phyloP scores from a whole-genome alignment of 1,140 invertebrate species.

The Bicyclus anynana region DNA sequence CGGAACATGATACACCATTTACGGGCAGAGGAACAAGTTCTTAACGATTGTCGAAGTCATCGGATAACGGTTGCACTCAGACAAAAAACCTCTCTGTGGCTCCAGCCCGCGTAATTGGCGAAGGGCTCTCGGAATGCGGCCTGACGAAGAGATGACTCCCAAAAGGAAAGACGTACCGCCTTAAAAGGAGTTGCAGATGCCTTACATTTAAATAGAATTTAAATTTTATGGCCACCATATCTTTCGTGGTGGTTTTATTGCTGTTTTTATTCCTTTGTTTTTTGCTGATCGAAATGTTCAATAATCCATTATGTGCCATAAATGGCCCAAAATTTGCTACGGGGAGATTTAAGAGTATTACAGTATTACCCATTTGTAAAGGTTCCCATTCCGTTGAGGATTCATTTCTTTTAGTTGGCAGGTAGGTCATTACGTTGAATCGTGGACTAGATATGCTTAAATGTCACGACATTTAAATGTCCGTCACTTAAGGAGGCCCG shows the following conservation, averaged over 20 bases:
- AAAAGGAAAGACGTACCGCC: constrained; percentile 51
- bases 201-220: constrained; percentile 62
- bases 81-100: constrained; percentile 55
- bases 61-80: constrained; percentile 54
- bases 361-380: neutral
- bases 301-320: constrained; percentile 1
- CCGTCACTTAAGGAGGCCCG: constrained; percentile 35
- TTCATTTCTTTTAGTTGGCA: neutral
- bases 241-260: constrained; percentile 12
- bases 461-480: constrained; percentile 43
- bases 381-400: neutral
- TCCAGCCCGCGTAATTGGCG: constrained; percentile 58
- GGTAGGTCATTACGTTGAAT: constrained; percentile 31
- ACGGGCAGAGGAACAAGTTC: constrained; percentile 48
- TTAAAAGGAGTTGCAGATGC: constrained; percentile 49
- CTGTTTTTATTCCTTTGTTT: constrained; percentile 6
- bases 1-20: constrained; percentile 49
- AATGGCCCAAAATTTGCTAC: constrained; percentile 1
- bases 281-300: neutral
- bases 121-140: constrained; percentile 56
- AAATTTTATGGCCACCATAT: constrained; percentile 36
- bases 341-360: neutral
- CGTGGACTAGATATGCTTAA: constrained; percentile 31
- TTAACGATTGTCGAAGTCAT: constrained; percentile 56
- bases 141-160: constrained; percentile 54